Evolutionary conservation across 1,140 invertebrate species (phyloP).

Genomic region (Trachelipus rathkii): DNA sequence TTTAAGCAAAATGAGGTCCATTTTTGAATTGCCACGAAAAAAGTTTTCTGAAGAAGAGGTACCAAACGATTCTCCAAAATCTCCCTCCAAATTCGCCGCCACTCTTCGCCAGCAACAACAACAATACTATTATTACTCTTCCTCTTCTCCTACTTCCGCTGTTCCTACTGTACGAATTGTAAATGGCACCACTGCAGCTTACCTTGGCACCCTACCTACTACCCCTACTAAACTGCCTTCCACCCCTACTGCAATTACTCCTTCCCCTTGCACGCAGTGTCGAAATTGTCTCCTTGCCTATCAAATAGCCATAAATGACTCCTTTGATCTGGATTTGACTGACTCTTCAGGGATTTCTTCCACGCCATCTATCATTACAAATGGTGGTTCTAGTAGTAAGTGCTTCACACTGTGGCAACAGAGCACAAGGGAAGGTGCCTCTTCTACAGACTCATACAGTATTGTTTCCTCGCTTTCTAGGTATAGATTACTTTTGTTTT

Average conservation of each 20-base stretch:
- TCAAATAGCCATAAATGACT: neutral
- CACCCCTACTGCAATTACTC: neutral
- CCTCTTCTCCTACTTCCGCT: too few relatives aligned
- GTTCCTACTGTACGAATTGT: too few relatives aligned
- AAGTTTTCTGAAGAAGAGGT: neutral
- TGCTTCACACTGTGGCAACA: neutral
- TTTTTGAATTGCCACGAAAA: neutral
- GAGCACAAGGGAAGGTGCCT: too few relatives aligned
- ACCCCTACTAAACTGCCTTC: neutral
- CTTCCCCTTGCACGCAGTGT: neutral
- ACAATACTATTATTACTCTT: too few relatives aligned
- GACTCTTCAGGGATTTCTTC: neutral
- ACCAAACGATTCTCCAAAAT: too few relatives aligned
- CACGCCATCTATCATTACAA: too few relatives aligned
- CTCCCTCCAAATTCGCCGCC: too few relatives aligned
- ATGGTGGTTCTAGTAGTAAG: neutral
- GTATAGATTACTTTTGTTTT: conserved; percentile 1
- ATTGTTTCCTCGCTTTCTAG: conserved; percentile 7
- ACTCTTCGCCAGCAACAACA: too few relatives aligned
- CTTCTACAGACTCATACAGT: neutral
- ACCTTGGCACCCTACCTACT: neutral
- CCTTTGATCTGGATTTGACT: neutral
- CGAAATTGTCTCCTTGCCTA: neutral
- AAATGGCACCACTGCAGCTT: neutral
- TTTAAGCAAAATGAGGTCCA: neutral